Conservation (phyloP, 2,888 invertebrate species). For the Troilus luridus region DNA sequence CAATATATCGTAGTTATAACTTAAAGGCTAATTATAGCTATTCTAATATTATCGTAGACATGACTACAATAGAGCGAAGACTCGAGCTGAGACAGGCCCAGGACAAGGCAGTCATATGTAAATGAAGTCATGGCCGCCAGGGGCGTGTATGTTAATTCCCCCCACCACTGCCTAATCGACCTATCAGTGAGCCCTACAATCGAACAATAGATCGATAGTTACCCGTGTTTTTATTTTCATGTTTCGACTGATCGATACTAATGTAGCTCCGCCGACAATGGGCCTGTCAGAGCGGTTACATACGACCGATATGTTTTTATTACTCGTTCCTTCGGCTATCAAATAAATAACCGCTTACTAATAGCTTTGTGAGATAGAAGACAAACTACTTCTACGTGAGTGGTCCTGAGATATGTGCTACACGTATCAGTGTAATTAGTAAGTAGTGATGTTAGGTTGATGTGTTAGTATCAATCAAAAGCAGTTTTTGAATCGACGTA, state of each 20-base stretch:
- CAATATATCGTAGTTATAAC: neutral
- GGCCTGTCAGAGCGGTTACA: slow-evolving; percentile 14
- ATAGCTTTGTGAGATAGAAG: neutral
- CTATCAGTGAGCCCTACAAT: slow-evolving; percentile 33
- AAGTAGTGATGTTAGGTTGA: neutral
- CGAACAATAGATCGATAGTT: slow-evolving; percentile 40
- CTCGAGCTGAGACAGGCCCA: neutral
- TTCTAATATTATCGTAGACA: neutral
- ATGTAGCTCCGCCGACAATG: slow-evolving; percentile 3
- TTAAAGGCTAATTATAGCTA: neutral
- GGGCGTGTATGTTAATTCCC: slow-evolving; percentile 45
- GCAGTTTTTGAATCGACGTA: neutral
- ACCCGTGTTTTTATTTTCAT: slow-evolving; percentile 29
- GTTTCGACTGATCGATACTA: slow-evolving; percentile 31
- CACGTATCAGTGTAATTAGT: neutral
- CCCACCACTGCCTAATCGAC: slow-evolving; percentile 11
- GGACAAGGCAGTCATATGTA: slow-evolving; percentile 34
- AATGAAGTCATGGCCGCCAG: slow-evolving; percentile 38
- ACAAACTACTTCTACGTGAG: slow-evolving; percentile 33
- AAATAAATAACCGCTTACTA: slow-evolving; percentile 31
- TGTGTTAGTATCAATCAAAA: slow-evolving; percentile 9
- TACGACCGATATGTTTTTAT: slow-evolving; percentile 10
- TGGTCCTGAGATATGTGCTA: slow-evolving; percentile 8
- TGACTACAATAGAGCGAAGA: neutral
- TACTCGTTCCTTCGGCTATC: neutral